Percentiles rank a stretch among this genome's conserved stretches.
These are phyloP conservation scores for Tiliqua scincoides DNA, from an alignment of 2,113 vertebrate genomes.

Conservation along the genomic window DNA sequence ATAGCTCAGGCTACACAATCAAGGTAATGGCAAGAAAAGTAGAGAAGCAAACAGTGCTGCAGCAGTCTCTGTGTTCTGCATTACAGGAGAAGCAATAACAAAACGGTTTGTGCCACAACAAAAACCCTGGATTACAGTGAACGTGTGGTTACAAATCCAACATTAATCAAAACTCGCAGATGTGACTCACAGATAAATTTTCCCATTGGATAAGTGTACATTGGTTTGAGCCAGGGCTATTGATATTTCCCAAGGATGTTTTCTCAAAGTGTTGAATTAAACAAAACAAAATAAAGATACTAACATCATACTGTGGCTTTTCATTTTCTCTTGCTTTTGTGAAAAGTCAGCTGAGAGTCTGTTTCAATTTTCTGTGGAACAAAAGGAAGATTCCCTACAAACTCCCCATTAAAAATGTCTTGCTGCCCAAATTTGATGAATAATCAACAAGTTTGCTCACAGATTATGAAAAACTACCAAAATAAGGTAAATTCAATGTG, in stretches of 20 bases:
- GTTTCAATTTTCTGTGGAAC: neutral
- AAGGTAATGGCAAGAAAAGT: too few relatives aligned
- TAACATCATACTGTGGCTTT: too few relatives aligned
- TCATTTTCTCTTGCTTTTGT: neutral
- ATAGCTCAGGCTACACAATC: too few relatives aligned
- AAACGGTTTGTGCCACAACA: too few relatives aligned
- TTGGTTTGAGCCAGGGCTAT: neutral
- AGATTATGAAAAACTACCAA: neutral
- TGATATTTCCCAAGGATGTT: constrained; percentile 20
- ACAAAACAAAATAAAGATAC: too few relatives aligned
- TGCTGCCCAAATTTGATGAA: constrained; percentile 25
- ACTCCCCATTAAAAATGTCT: neutral
- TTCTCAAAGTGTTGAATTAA: neutral
- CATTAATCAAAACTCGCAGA: too few relatives aligned
- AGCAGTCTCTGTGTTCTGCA: neutral
- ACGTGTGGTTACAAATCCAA: too few relatives aligned
- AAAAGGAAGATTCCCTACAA: neutral
- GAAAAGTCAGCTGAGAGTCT: neutral
- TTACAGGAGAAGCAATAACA: neutral
- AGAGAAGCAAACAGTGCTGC: too few relatives aligned
- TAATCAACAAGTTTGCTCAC: constrained; percentile 11
- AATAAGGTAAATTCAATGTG: too few relatives aligned
- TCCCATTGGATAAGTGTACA: too few relatives aligned
- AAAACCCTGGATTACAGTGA: too few relatives aligned
- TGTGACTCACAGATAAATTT: too few relatives aligned